Percentiles rank a stretch among this genome's conserved stretches.
Evolutionary conservation across 1,140 invertebrate species (phyloP).

Genomic region (Apis florea): DNA sequence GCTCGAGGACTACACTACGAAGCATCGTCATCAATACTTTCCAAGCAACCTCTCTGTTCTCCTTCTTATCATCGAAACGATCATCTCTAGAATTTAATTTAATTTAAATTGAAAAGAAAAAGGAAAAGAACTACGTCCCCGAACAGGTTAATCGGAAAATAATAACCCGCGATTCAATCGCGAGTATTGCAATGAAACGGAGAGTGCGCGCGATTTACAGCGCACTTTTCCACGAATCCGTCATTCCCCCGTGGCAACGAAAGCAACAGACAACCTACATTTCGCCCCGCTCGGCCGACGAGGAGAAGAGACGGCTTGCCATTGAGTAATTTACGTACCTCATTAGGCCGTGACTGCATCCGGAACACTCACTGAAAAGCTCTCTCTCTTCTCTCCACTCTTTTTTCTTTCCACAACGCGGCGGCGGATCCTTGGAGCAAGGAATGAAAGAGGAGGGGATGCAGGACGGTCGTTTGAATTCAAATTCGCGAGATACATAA

Average conservation of each 20-base stretch:
- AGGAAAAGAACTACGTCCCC: too few species aligned
- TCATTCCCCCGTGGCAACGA: slow-evolving; percentile 1
- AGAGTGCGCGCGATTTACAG: too few species aligned
- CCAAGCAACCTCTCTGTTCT: too few species aligned
- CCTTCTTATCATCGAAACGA: too few species aligned
- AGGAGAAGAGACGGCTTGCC: slow-evolving; percentile 55
- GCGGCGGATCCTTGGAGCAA: slow-evolving; percentile 19
- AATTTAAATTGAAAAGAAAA: too few species aligned
- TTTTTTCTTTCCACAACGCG: neutral
- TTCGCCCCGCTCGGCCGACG: slow-evolving; percentile 36
- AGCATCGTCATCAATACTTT: too few species aligned
- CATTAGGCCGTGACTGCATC: slow-evolving; percentile 58
- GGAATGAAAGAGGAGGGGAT: slow-evolving; percentile 4
- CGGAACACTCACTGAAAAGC: slow-evolving; percentile 49
- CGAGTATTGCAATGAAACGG: too few species aligned
- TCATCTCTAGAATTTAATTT: too few species aligned
- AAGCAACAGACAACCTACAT: slow-evolving; percentile 58
- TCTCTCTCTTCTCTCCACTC: slow-evolving; percentile 19
- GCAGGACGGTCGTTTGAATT: neutral
- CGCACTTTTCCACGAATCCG: slow-evolving; percentile 22
- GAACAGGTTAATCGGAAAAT: too few species aligned
- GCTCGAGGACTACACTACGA: too few species aligned
- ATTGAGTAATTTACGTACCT: slow-evolving; percentile 65
- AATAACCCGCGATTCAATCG: too few species aligned
- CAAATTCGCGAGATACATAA: neutral